These are phyloP conservation scores for Caenorhabditis tropicalis DNA, from an alignment of 1,140 invertebrate species.

Conservation along the genomic window DNA sequence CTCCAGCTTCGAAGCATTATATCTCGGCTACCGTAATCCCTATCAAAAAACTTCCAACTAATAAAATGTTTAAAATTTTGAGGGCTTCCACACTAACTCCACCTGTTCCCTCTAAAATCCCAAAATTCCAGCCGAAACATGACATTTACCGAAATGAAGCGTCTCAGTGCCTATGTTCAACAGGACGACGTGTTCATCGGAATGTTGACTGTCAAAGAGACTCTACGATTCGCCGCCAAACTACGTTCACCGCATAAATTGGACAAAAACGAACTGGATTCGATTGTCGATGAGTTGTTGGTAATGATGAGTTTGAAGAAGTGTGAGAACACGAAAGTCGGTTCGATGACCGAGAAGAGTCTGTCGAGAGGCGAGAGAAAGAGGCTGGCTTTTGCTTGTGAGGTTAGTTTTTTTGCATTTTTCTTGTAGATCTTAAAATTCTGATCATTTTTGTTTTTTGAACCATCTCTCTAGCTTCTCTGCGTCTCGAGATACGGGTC, in stretches of 20 bases:
- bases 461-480: no score
- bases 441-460: background rate
- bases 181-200: constrained; percentile 76
- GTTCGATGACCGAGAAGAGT: constrained; percentile 81
- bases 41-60: no score
- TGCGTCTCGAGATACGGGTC: no score
- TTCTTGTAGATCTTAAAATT: no score
- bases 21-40: no score
- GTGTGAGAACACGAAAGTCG: constrained; percentile 80
- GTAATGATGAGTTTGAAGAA: constrained; percentile 79
- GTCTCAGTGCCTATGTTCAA: constrained; percentile 74
- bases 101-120: background rate
- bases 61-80: no score
- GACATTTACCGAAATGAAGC: constrained; percentile 48
- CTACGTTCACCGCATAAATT: background rate
- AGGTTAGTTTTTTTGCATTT: constrained; percentile 53
- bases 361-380: constrained; percentile 74
- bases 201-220: constrained; percentile 75
- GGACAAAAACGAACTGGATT: background rate
- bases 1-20: no score
- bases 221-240: constrained; percentile 68
- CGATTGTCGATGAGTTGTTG: constrained; percentile 75
- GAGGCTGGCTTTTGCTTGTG: constrained; percentile 73
- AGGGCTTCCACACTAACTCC: no score
- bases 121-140: constrained; percentile 24